Evolutionary conservation across 2,888 invertebrate genomes (phyloP).

Genomic region (Ichneumoninae sp.): DNA sequence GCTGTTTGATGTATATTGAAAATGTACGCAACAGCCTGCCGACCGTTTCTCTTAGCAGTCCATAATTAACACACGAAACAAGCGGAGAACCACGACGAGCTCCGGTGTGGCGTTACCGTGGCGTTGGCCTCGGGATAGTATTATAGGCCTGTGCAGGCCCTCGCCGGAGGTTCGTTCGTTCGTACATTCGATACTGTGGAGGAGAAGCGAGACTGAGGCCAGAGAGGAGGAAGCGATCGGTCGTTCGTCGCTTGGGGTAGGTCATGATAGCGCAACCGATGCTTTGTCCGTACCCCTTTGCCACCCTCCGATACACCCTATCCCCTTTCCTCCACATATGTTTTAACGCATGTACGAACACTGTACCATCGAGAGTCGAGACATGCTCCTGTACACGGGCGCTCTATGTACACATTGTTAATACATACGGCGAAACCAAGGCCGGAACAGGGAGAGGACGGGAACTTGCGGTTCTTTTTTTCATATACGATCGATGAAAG

Average conservation of each 20-base stretch:
- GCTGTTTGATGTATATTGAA: neutral
- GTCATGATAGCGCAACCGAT: conserved; percentile 61
- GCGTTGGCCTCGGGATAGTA: conserved; percentile 51
- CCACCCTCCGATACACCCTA: conserved; percentile 10
- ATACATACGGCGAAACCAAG: conserved; percentile 59
- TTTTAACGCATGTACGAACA: conserved; percentile 49
- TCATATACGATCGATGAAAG: conserved; percentile 56
- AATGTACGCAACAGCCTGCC: neutral
- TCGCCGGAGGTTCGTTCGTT: conserved; percentile 30
- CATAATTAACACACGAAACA: conserved; percentile 65
- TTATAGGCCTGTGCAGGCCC: conserved; percentile 8
- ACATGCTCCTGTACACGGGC: conserved; percentile 20
- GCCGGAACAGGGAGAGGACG: conserved; percentile 35
- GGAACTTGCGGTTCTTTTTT: neutral
- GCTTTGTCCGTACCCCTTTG: conserved; percentile 55
- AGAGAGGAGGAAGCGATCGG: conserved; percentile 43
- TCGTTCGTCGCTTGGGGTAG: conserved; percentile 61
- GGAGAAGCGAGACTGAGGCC: conserved; percentile 8
- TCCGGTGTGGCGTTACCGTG: conserved; percentile 55
- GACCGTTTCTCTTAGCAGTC: conserved; percentile 34
- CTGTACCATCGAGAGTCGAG: conserved; percentile 55
- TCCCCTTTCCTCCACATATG: conserved; percentile 5
- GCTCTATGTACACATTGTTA: neutral
- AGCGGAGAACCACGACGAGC: conserved; percentile 39
- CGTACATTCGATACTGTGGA: conserved; percentile 39